Conservation (phyloP, 2,797 vertebrate species). For the Hybognathus amarus region DNA sequence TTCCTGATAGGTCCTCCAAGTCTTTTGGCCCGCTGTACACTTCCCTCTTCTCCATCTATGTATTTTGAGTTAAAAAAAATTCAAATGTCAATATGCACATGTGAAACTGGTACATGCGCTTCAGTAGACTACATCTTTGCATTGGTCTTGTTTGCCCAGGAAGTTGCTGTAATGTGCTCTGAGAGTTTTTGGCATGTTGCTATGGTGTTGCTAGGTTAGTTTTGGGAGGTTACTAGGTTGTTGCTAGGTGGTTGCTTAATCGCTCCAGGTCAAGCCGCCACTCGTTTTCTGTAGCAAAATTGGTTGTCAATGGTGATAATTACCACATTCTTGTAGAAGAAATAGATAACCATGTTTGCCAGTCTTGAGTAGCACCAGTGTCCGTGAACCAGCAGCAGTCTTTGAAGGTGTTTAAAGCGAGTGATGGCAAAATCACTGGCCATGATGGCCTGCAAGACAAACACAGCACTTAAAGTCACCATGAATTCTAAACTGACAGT, state of each 20-base stretch:
- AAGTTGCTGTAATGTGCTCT: not conserved
- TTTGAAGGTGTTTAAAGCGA: constrained; percentile 91
- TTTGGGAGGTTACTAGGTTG: not conserved
- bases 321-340: constrained; percentile 98
- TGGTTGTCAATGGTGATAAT: constrained; percentile 60
- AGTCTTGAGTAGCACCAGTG: constrained; percentile 93
- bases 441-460: constrained; percentile 85
- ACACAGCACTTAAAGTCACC: constrained; percentile 1
- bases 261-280: not conserved
- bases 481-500: not conserved
- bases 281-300: not conserved
- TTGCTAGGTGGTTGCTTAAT: not conserved
- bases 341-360: constrained; percentile 94
- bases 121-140: too few species aligned
- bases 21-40: too few species aligned
- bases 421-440: constrained; percentile 94
- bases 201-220: not conserved
- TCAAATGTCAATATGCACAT: too few species aligned
- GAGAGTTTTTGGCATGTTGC: not conserved
- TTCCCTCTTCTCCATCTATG: too few species aligned
- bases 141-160: not conserved
- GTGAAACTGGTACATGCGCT: too few species aligned
- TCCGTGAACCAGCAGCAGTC: constrained; percentile 91
- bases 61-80: too few species aligned
- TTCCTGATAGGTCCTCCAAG: too few species aligned